Percentiles rank a stretch among this genome's conserved stretches.
Evolutionary conservation across 2,888 invertebrate species (phyloP).

Genomic region (Diarsia rubi): DNA sequence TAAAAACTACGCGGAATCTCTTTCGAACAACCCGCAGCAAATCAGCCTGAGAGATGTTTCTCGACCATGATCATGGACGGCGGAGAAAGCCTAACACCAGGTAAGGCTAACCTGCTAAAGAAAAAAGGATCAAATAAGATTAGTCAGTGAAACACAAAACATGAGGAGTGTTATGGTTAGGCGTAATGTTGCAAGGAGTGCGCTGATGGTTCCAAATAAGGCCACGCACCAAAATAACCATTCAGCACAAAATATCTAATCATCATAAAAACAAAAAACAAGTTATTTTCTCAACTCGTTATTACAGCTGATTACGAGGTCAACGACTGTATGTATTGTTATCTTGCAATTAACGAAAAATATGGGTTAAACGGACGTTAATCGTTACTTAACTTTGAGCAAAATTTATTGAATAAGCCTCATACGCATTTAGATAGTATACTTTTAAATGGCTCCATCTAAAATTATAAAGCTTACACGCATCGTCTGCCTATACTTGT

Average conservation of each 20-base stretch:
- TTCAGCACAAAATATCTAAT: not conserved
- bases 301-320: slow-evolving; percentile 10
- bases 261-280: slow-evolving; percentile 7
- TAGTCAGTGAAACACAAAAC: too few species aligned
- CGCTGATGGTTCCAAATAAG: not conserved
- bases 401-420: not conserved
- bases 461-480: not conserved
- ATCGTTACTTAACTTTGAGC: not conserved
- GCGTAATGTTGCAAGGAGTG: too few species aligned
- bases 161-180: too few species aligned
- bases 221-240: not conserved
- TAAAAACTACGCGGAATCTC: too few species aligned
- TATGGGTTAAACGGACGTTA: not conserved
- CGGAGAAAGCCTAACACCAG: too few species aligned
- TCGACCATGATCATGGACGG: too few species aligned
- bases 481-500: too few species aligned
- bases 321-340: not conserved
- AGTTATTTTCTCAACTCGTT: slow-evolving; percentile 4
- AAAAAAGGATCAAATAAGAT: too few species aligned
- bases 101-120: too few species aligned
- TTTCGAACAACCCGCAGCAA: too few species aligned
- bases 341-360: slow-evolving; percentile 9
- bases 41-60: too few species aligned
- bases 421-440: not conserved
- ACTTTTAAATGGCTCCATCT: not conserved